Evolutionary conservation across 2,797 vertebrate species (phyloP), one percentile per base, ranked within the genome.

Genomic region (Petrocephalus schoutedeni): DNA sequence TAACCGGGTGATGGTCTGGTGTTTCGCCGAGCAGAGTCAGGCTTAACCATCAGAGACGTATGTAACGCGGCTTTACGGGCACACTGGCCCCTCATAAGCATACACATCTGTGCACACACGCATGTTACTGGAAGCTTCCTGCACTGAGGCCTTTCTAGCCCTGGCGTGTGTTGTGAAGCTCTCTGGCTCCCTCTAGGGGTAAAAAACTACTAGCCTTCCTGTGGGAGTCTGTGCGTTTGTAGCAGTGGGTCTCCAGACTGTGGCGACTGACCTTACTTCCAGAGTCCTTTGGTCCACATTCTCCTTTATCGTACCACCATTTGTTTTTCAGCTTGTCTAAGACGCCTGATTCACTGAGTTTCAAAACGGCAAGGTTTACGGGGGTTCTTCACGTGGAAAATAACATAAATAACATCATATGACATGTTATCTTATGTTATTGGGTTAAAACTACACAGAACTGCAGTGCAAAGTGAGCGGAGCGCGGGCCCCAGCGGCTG

Each of bases 291-390:
- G 98, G 92, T 98, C 98, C 98, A 97, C 98, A 99, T 97, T 99
- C 98, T 96, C 98, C 98, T 97, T 99, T 99, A 98, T 99, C 98
- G 98, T 99, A 99, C 98, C 98, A 99, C 98, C 98, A 99, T 99
- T 99, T 99, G 98, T 98, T 99, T 99, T 99, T 99, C 98, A 99
- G 98, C 98, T 99, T 99, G 98, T 99, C 98, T 99, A 99, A 99
- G 98, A 99, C 96, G 97, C 98, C 98, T 99, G 97, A 97, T 98
- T 99, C 98, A 98, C 98, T 99, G 98, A 99, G 98, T 99, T 99
- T 99, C 98, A 99, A 99, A 96, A 99, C 98, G 96, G 98, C 98
- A 98, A 99, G 98, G 95, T 99, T 99, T 99, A 99, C 98, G 91
- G 98, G 98, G 95, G 97, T 99, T 99, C 98, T 99, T 99, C 96